Evolutionary conservation across 30 jellyfish, hydroid and myxozoan genomes (phyloP).

Genomic region (Nemopilema nomurai): DNA sequence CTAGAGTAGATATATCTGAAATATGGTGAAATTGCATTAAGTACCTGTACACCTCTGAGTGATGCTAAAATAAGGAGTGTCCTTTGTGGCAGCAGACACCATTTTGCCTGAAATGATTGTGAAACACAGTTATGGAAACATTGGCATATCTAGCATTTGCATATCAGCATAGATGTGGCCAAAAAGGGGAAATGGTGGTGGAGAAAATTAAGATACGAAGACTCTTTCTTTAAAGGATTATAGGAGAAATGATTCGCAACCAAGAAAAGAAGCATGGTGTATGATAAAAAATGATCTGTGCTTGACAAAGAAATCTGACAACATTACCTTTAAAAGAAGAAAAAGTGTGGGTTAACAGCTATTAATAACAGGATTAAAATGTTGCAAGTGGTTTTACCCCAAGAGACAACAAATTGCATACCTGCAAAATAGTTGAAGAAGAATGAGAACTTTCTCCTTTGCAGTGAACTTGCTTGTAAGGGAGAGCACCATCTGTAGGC

Average conservation of each 20-base stretch:
- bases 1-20: too few species aligned
- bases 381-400: too few species aligned
- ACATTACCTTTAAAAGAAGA: too few species aligned
- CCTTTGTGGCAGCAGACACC: constrained; percentile 94
- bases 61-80: constrained; percentile 82
- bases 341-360: too few species aligned
- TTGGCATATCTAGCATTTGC: too few species aligned
- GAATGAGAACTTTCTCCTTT: constrained; percentile 92
- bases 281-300: neutral
- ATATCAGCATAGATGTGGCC: too few species aligned
- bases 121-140: too few species aligned
- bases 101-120: constrained; percentile 75
- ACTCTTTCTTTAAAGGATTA: too few species aligned
- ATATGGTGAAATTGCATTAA: neutral
- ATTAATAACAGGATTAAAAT: neutral
- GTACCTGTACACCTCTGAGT: constrained; percentile 94
- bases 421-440: constrained; percentile 85
- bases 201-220: too few species aligned
- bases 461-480: constrained; percentile 84
- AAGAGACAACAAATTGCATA: neutral
- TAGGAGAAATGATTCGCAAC: too few species aligned
- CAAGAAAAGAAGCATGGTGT: too few species aligned
- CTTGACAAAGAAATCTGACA: neutral
- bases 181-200: too few species aligned
- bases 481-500: constrained; percentile 41